Percentiles rank a stretch among this genome's conserved stretches.
phyloP scores from a whole-genome alignment of 2,888 invertebrate species.

The Drosophila affinis region DNA sequence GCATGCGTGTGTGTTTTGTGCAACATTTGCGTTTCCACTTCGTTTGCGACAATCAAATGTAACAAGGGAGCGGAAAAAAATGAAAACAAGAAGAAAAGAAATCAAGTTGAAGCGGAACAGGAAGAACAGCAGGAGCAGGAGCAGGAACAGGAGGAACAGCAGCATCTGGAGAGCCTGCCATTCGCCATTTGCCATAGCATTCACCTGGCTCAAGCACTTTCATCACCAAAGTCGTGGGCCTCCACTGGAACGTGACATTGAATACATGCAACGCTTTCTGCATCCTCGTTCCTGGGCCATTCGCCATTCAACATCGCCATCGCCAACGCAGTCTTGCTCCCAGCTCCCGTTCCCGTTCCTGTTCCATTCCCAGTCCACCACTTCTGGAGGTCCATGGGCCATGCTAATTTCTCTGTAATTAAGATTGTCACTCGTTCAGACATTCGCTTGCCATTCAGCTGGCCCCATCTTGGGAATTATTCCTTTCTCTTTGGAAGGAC shows the following conservation, averaged over 20 bases:
- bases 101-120: slow-evolving; percentile 19
- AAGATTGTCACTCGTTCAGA: slow-evolving; percentile 72
- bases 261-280: slow-evolving; percentile 51
- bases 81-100: slow-evolving; percentile 6
- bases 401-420: slow-evolving; percentile 74
- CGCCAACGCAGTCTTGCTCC: too few species aligned
- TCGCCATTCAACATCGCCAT: too few species aligned
- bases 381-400: slow-evolving; percentile 3
- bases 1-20: slow-evolving; percentile 38
- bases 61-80: slow-evolving; percentile 55
- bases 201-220: slow-evolving; percentile 48
- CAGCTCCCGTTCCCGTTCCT: neutral
- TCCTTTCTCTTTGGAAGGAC: too few species aligned
- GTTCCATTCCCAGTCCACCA: neutral
- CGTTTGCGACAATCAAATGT: slow-evolving; percentile 77
- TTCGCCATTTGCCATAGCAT: slow-evolving; percentile 29
- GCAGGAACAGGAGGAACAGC: slow-evolving; percentile 1
- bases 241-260: slow-evolving; percentile 68
- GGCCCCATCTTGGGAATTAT: slow-evolving; percentile 22
- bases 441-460: slow-evolving; percentile 48
- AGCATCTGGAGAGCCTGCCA: neutral
- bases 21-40: slow-evolving; percentile 76
- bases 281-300: slow-evolving; percentile 14
- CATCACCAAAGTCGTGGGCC: slow-evolving; percentile 46
- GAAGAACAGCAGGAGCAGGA: neutral